Evolutionary conservation across 2,888 invertebrate species (phyloP).

Genomic region (Noctua comes): DNA sequence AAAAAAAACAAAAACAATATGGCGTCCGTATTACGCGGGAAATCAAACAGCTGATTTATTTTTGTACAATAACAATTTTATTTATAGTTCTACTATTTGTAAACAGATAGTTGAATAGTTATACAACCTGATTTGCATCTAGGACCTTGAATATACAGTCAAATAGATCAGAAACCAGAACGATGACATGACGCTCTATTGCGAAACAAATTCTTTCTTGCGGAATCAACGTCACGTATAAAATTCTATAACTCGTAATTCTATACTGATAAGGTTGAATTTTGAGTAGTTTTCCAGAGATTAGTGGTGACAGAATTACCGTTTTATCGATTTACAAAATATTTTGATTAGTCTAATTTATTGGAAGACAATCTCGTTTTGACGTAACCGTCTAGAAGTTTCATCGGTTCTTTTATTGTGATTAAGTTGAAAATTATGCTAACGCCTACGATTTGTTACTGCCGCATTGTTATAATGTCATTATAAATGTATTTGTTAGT

Average conservation of each 20-base stretch:
- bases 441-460: slow-evolving; percentile 43
- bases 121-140: slow-evolving; percentile 74
- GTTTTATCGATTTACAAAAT: slow-evolving; percentile 52
- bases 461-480: slow-evolving; percentile 45
- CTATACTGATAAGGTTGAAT: slow-evolving; percentile 49
- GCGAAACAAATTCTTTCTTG: slow-evolving; percentile 72
- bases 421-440: slow-evolving; percentile 54
- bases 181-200: slow-evolving; percentile 76
- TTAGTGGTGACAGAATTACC: slow-evolving; percentile 39
- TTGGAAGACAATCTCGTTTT: slow-evolving; percentile 51
- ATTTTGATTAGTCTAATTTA: slow-evolving; percentile 60
- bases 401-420: slow-evolving; percentile 45
- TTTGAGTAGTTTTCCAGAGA: slow-evolving; percentile 10
- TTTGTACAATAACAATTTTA: slow-evolving; percentile 8
- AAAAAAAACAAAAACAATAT: slow-evolving; percentile 11
- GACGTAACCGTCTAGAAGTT: slow-evolving; percentile 56
- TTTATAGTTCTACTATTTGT: slow-evolving; percentile 44
- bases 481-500: slow-evolving; percentile 35
- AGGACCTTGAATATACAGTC: slow-evolving; percentile 76
- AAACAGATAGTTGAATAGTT: slow-evolving; percentile 65
- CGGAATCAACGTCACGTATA: slow-evolving; percentile 38
- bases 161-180: slow-evolving; percentile 77
- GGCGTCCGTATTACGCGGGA: slow-evolving; percentile 12
- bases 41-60: slow-evolving; percentile 22
- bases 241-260: slow-evolving; percentile 52